Conservation (phyloP, 2,113 vertebrate species). For the Microtus richardsoni region DNA sequence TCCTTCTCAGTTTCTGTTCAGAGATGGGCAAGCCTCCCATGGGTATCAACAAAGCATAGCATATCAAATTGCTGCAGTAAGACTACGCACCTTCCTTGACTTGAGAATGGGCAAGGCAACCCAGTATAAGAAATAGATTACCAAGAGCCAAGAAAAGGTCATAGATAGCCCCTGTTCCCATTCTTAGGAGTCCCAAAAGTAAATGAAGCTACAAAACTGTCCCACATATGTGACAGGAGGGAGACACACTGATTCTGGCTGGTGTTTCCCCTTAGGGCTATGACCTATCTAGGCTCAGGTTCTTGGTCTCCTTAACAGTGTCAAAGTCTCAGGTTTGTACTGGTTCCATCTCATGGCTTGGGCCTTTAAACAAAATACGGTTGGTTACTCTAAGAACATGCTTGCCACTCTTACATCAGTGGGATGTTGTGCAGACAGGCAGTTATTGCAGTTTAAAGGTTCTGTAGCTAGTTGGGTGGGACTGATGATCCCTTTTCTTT, state of each 20-base stretch:
- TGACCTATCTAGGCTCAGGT: neutral
- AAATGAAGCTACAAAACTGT: neutral
- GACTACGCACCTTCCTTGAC: neutral
- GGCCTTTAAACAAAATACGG: neutral
- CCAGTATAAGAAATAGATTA: neutral
- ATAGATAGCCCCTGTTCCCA: neutral
- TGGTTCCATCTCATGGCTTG: neutral
- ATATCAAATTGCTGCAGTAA: neutral
- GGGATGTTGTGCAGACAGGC: neutral
- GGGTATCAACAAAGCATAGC: neutral
- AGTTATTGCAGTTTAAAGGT: neutral
- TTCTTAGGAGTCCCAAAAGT: neutral
- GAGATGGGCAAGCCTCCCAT: neutral
- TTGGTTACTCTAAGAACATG: neutral
- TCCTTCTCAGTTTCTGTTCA: neutral
- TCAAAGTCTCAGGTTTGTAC: neutral
- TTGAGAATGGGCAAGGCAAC: neutral
- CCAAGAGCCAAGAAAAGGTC: neutral
- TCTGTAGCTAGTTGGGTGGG: neutral
- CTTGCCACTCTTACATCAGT: neutral
- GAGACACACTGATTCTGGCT: too few relatives aligned
- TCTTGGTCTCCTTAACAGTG: neutral
- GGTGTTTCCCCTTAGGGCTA: neutral
- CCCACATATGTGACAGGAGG: neutral
- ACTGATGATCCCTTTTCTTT: neutral